These are phyloP conservation scores for Dasyornis broadbenti DNA, from an alignment of 2,113 vertebrate genomes.

Conservation along the genomic window DNA sequence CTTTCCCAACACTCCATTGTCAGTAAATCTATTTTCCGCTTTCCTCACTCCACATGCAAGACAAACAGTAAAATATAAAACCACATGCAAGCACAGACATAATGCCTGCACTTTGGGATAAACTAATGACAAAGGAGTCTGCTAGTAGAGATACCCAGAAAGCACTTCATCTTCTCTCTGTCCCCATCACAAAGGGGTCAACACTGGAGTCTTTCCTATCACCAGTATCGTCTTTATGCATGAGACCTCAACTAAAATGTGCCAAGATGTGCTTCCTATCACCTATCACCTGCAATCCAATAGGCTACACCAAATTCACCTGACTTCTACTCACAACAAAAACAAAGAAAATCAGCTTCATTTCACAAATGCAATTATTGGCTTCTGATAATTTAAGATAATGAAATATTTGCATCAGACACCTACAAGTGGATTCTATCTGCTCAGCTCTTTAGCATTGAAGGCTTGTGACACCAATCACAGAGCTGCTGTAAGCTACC, in stretches of 20 bases:
- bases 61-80: constrained; percentile 14
- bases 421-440: background rate
- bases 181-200: accelerated
- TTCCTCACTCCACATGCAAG: background rate
- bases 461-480: background rate
- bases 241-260: background rate
- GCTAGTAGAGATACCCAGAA: background rate
- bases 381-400: background rate
- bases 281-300: background rate
- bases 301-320: background rate
- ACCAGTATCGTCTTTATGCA: background rate
- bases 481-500: background rate
- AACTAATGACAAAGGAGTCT: background rate
- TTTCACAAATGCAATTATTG: background rate
- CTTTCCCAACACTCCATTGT: constrained; percentile 6
- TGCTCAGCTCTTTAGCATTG: background rate
- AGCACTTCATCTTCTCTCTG: background rate
- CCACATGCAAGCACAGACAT: background rate
- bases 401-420: background rate
- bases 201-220: background rate
- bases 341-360: background rate
- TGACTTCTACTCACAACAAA: background rate
- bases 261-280: background rate
- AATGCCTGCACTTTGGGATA: background rate
- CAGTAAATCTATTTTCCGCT: constrained; percentile 23